Percentiles rank a stretch among this genome's conserved stretches.
Evolutionary conservation across 2,113 vertebrate genomes (phyloP).

Genomic region (Pungitius pungitius): DNA sequence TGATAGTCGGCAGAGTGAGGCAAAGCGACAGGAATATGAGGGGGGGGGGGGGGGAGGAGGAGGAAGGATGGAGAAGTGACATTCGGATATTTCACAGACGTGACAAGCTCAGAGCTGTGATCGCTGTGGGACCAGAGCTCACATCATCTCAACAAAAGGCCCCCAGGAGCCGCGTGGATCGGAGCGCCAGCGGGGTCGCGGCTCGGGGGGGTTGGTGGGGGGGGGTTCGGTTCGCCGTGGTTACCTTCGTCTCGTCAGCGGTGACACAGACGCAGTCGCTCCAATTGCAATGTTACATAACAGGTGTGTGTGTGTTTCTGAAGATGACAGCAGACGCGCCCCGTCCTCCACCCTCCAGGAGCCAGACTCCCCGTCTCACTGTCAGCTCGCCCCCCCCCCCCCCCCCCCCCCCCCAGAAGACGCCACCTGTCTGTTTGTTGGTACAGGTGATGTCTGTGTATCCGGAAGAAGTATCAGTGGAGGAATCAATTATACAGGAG

Average conservation of each 20-base stretch:
- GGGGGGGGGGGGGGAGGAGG: slow-evolving; percentile 11
- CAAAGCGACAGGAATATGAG: slow-evolving; percentile 23
- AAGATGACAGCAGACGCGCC: slow-evolving; percentile 47
- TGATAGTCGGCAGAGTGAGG: slow-evolving; percentile 37
- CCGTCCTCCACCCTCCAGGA: slow-evolving; percentile 9
- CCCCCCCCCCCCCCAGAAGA: slow-evolving; percentile 45
- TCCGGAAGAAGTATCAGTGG: background rate
- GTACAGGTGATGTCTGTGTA: slow-evolving; percentile 51
- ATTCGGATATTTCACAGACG: slow-evolving; percentile 49
- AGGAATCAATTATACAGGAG: slow-evolving; percentile 25
- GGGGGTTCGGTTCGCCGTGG: slow-evolving; percentile 2
- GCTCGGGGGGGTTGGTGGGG: background rate
- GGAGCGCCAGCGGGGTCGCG: slow-evolving; percentile 22
- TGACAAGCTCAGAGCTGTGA: slow-evolving; percentile 50
- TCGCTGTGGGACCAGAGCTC: slow-evolving; percentile 41
- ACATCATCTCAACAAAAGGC: slow-evolving; percentile 19
- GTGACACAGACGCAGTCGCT: slow-evolving; percentile 29
- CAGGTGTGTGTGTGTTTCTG: slow-evolving; percentile 51
- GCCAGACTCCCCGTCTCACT: slow-evolving; percentile 57
- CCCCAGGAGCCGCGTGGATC: slow-evolving; percentile 2
- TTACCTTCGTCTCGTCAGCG: slow-evolving; percentile 30
- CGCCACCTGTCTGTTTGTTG: slow-evolving; percentile 53
- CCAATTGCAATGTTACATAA: slow-evolving; percentile 51
- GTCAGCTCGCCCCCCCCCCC: slow-evolving; percentile 47
- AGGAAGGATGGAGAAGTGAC: slow-evolving; percentile 40